phyloP scores from a whole-genome alignment of 2,797 vertebrate species.

The Sternotherus odoratus region DNA sequence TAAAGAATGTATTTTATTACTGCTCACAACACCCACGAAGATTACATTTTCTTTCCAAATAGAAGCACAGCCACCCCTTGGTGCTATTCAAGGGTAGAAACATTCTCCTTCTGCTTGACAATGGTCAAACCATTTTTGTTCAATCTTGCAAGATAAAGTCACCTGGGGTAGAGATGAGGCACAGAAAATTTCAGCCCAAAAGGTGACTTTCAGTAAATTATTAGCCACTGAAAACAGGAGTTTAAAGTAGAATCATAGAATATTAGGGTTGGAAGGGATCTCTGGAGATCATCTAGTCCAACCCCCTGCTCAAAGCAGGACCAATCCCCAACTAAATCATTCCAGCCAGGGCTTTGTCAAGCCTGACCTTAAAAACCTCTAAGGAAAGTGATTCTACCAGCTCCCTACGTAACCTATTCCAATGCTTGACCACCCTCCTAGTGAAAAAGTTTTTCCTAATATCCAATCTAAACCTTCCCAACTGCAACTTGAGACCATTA shows the following conservation, averaged over 20 bases:
- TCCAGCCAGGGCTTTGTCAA: no score
- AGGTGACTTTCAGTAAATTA: background rate
- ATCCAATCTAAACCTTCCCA: no score
- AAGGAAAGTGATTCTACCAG: no score
- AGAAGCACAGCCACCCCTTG: background rate
- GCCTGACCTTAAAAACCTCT: no score
- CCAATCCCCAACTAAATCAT: no score
- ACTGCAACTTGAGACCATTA: no score
- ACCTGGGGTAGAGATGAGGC: background rate
- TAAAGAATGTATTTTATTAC: background rate
- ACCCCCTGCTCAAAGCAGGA: no score
- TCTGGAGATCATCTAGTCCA: no score
- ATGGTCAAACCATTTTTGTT: background rate
- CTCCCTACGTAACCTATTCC: no score
- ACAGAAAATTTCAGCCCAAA: background rate
- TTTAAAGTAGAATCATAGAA: constrained; percentile 9
- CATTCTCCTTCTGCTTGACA: background rate
- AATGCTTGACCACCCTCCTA: no score
- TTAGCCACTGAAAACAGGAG: constrained; percentile 3
- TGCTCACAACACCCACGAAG: background rate
- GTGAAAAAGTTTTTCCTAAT: no score
- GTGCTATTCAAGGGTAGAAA: background rate
- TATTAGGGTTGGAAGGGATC: no score
- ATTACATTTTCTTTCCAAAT: background rate
- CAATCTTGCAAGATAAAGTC: constrained; percentile 5